Conservation (phyloP, 1,140 invertebrate species). For the Anoplolepis gracilipes region DNA sequence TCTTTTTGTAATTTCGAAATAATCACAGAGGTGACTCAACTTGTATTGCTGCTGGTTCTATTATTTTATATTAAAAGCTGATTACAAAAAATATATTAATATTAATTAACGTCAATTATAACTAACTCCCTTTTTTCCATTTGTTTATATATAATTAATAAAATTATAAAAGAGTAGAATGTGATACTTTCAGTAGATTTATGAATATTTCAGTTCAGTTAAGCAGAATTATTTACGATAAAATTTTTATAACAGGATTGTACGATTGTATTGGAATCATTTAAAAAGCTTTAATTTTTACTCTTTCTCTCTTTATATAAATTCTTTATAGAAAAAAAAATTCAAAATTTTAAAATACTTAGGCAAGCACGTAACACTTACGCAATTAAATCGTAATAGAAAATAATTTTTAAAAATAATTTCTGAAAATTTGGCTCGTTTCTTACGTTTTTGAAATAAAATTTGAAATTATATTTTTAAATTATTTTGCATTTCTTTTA, state of each 20-base stretch:
- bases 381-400: neutral
- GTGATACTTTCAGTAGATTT: neutral
- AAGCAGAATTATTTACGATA: neutral
- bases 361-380: too few species aligned
- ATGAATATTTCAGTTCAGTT: neutral
- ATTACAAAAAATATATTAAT: neutral
- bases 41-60: neutral
- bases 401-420: neutral
- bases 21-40: neutral
- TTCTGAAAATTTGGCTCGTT: neutral
- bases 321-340: neutral
- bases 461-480: neutral
- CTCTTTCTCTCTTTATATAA: neutral
- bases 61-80: neutral
- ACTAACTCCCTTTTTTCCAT: neutral
- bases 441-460: neutral
- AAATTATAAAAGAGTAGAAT: neutral
- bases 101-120: neutral
- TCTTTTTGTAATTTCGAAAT: conserved; percentile 5
- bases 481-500: neutral
- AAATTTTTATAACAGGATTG: neutral
- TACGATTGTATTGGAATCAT: neutral
- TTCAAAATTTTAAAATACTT: neutral
- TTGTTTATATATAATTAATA: neutral
- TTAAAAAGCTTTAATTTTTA: neutral